Evolutionary conservation across 2,888 invertebrate genomes (phyloP), one percentile per base, ranked within the genome.

Genomic region (Acronicta aceris): DNA sequence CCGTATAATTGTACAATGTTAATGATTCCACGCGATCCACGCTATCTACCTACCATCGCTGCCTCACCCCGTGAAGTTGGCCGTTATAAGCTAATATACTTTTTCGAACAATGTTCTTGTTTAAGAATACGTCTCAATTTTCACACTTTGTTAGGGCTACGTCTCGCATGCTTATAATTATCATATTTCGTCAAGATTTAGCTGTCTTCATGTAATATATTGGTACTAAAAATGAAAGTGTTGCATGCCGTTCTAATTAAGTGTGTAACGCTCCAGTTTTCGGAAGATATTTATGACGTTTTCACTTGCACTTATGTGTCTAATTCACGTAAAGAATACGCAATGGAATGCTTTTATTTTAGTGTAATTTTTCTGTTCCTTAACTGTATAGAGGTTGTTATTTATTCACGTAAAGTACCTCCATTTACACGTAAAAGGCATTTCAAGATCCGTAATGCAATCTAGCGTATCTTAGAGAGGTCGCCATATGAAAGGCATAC

Each of bases 1-100:
- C 79, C 73, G 70, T 79, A 84, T 90, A 88, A 91, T 90, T 87
- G 88, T 83, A 81, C 76, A 78, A 82, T 81, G 84, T 80, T 89
- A 89, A 89, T 89, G 86, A 88, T 87, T 84, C 82, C 81, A 84
- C 79, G 83, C 82, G 84, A 84, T 78, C 76, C 58, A 60, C 48
- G 60, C 78, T 86, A 87, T 89, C 87, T 85, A 70, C 68, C 55
- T 59, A 61, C 65, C 65, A 81, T 76, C 75, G 83, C 71, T 76
- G 78, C 76, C 74, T 72, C 73, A 78, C 55, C 38, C 36, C 52
- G 43, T 59, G 73, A 77, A 59, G 54, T 49, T 55, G 52, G 60
- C 74, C 67, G 74, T 76, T 76, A 71, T 76, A 72, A 69, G 33
- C 65, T 60, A 70, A 54, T 64, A 62, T 64, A 72, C 38, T 56